Conservation (phyloP, 2,888 invertebrate genomes). For the Charanyca ferruginea region DNA sequence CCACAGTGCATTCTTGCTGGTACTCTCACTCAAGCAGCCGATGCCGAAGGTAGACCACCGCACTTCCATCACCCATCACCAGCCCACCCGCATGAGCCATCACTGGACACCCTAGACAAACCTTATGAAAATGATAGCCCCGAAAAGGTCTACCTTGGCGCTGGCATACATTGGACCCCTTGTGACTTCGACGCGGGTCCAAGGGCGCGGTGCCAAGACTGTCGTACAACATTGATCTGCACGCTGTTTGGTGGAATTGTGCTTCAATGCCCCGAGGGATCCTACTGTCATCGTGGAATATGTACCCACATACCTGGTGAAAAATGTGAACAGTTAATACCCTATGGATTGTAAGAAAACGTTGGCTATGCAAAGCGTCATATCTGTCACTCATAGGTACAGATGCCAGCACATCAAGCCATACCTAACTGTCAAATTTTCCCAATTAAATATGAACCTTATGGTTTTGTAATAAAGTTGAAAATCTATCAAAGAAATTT, state of each 20-base stretch:
- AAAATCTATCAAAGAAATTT: too few relatives aligned
- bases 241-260: slow-evolving; percentile 25
- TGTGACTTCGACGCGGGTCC: slow-evolving; percentile 16
- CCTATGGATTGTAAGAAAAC: too few relatives aligned
- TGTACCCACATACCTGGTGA: slow-evolving; percentile 9
- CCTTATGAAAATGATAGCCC: neutral
- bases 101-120: neutral
- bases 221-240: slow-evolving; percentile 27
- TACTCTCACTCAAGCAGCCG: neutral
- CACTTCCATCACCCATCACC: too few relatives aligned
- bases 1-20: slow-evolving; percentile 23
- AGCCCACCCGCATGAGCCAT: too few relatives aligned
- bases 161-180: slow-evolving; percentile 9
- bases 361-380: too few relatives aligned
- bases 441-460: too few relatives aligned
- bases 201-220: slow-evolving; percentile 20
- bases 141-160: neutral
- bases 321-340: slow-evolving; percentile 13
- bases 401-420: too few relatives aligned
- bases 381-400: too few relatives aligned
- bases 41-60: neutral
- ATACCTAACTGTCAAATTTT: too few relatives aligned
- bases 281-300: slow-evolving; percentile 25
- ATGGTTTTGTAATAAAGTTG: too few relatives aligned
- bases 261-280: slow-evolving; percentile 10